These are phyloP conservation scores for Colinus virginianus DNA, from an alignment of 2,113 vertebrate species.

Conservation along the genomic window DNA sequence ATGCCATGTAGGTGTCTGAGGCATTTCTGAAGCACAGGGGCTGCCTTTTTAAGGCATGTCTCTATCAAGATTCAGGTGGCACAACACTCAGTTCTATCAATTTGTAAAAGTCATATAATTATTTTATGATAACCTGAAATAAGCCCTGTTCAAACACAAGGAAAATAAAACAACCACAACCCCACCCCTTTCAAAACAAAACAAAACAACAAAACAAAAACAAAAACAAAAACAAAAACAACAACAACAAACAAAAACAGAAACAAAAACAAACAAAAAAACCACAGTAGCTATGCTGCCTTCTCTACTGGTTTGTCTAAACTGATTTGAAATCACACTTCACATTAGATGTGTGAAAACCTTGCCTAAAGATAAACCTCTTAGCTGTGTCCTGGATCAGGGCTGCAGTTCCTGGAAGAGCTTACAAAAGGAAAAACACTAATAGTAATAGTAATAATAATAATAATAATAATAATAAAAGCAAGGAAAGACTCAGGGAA, in stretches of 20 bases:
- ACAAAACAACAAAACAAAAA: neutral
- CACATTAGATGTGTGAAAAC: neutral
- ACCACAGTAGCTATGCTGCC: neutral
- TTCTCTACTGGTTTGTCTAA: neutral
- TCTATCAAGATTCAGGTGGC: rapidly evolving
- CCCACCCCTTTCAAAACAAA: neutral
- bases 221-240: neutral
- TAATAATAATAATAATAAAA: neutral
- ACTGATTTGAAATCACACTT: constrained; percentile 1
- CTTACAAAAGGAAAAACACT: neutral
- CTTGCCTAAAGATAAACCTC: neutral
- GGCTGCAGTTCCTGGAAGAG: neutral
- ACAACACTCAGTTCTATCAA: neutral
- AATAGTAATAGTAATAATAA: neutral
- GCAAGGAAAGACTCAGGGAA: neutral
- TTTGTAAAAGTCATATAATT: neutral
- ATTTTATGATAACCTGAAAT: neutral
- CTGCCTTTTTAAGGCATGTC: neutral
- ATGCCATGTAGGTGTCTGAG: neutral
- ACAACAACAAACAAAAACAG: too few species aligned
- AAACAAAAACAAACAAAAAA: neutral
- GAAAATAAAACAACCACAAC: neutral
- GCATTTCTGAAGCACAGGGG: neutral
- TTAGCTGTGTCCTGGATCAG: neutral
- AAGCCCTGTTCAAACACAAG: neutral